These are phyloP conservation scores for Hycleus cichorii DNA, from an alignment of 1,140 invertebrate species.

Conservation along the genomic window DNA sequence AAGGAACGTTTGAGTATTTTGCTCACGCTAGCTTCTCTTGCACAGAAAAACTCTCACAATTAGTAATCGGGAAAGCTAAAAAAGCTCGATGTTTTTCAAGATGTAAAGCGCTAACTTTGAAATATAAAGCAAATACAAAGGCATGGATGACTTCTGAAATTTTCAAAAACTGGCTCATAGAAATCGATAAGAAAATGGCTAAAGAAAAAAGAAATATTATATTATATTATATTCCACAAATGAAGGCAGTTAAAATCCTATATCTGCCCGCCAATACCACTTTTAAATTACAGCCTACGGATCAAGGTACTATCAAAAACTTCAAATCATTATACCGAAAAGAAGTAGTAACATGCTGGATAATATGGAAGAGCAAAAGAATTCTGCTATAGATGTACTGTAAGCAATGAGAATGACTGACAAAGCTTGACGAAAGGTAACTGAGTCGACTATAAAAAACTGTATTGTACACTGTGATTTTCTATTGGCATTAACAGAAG, in stretches of 20 bases:
- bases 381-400: too few species aligned
- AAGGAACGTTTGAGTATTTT: constrained; percentile 42
- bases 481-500: too few species aligned
- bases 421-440: too few species aligned
- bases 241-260: background rate
- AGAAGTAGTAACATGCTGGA: too few species aligned
- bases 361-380: too few species aligned
- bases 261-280: constrained; percentile 1
- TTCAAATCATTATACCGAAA: constrained; percentile 4
- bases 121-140: constrained; percentile 41
- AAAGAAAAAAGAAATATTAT: constrained; percentile 38
- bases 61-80: constrained; percentile 30
- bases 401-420: too few species aligned
- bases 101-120: constrained; percentile 34
- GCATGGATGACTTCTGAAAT: constrained; percentile 39
- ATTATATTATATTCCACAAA: constrained; percentile 44
- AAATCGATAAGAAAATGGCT: constrained; percentile 32
- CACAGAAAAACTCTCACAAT: constrained; percentile 40
- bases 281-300: constrained; percentile 18
- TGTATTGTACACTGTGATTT: too few species aligned
- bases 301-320: constrained; percentile 19
- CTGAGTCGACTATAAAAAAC: too few species aligned
- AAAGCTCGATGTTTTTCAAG: constrained; percentile 20
- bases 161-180: constrained; percentile 36
- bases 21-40: constrained; percentile 38